Conservation (phyloP, 2,113 vertebrate genomes). For the Holacanthus passer region DNA sequence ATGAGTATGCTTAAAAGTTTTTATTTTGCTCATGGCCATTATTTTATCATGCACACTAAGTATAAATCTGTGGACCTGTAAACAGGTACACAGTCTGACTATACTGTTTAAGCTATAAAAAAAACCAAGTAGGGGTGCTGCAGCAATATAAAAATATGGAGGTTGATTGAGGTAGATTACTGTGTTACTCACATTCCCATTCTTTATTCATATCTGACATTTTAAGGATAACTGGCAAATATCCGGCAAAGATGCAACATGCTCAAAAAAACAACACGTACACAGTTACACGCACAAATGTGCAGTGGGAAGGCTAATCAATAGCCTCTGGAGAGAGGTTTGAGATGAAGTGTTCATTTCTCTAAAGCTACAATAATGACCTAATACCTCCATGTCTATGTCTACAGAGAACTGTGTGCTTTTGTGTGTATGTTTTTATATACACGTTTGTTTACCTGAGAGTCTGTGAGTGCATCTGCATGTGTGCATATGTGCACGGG, state of each 20-base stretch:
- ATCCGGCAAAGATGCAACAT: constrained; percentile 11
- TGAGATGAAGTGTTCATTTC: constrained; percentile 65
- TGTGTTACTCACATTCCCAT: neutral
- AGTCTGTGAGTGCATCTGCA: constrained; percentile 27
- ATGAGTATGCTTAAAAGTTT: neutral
- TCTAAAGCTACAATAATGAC: constrained; percentile 66
- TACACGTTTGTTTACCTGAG: constrained; percentile 21
- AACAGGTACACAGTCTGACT: neutral
- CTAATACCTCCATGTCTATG: constrained; percentile 31
- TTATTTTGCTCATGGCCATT: neutral
- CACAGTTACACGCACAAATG: constrained; percentile 20
- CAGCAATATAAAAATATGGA: neutral
- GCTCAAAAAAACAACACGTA: constrained; percentile 20
- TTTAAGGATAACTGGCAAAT: neutral
- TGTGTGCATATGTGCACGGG: neutral
- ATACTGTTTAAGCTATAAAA: neutral
- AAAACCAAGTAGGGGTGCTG: neutral
- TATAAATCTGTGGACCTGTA: neutral
- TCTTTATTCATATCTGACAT: constrained; percentile 25
- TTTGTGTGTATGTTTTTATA: constrained; percentile 31
- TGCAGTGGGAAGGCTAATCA: constrained; percentile 46
- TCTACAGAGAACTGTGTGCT: constrained; percentile 32
- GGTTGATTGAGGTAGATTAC: neutral
- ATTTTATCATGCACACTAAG: neutral
- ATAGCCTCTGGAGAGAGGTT: constrained; percentile 44